A percentile compares a stretch with the other conserved stretches of the same genome.
Evolutionary conservation across 1,140 invertebrate genomes (phyloP).

Genomic region (Drosophila sp.): DNA sequence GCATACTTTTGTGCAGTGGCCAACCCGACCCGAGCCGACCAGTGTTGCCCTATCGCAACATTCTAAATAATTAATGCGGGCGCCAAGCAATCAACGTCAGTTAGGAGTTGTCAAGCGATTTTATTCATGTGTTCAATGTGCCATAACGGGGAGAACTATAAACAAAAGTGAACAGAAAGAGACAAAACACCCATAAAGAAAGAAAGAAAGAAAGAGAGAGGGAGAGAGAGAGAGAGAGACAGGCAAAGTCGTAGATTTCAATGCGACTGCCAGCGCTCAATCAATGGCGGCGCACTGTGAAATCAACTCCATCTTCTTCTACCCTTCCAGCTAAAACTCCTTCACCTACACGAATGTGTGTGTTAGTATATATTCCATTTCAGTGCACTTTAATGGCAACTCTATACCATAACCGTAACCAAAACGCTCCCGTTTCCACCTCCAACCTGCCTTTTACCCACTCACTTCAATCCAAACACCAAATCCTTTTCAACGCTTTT

Average conservation of each 20-base stretch:
- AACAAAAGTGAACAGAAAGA: not conserved
- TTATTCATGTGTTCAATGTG: slow-evolving; percentile 53
- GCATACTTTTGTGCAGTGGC: slow-evolving; percentile 58
- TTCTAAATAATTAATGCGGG: slow-evolving; percentile 75
- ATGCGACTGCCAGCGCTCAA: slow-evolving; percentile 21
- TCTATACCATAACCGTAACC: slow-evolving; percentile 16
- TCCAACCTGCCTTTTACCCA: not conserved
- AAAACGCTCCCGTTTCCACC: not conserved
- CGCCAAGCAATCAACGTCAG: slow-evolving; percentile 73
- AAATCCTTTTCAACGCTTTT: slow-evolving; percentile 26
- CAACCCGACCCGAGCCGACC: slow-evolving; percentile 6
- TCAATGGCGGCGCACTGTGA: slow-evolving; percentile 15
- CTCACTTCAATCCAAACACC: not conserved
- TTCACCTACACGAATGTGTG: slow-evolving; percentile 14
- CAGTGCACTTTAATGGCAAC: slow-evolving; percentile 69
- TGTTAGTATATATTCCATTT: slow-evolving; percentile 42
- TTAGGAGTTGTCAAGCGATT: slow-evolving; percentile 71
- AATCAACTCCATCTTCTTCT: not conserved
- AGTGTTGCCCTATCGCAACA: slow-evolving; percentile 36
- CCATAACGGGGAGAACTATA: slow-evolving; percentile 18
- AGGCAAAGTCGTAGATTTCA: slow-evolving; percentile 58
- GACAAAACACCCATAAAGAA: not conserved
- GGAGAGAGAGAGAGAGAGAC: slow-evolving; percentile 6
- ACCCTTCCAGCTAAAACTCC: not conserved
- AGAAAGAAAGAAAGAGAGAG: not conserved